phyloP scores from a whole-genome alignment of 2,113 vertebrate species.

The Vulpes lagopus region DNA sequence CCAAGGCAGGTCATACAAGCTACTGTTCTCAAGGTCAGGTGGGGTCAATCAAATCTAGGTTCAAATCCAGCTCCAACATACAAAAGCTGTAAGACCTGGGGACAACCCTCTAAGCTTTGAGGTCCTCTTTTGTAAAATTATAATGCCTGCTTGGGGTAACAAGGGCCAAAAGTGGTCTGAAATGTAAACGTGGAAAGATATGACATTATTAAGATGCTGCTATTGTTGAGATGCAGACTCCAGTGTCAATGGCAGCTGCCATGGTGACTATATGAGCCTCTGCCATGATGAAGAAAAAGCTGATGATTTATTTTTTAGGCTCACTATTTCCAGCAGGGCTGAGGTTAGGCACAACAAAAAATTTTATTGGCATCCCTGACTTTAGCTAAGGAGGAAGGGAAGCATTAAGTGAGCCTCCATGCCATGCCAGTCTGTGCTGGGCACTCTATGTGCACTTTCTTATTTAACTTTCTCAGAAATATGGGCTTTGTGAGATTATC shows the following conservation, averaged over 20 bases:
- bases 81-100: neutral
- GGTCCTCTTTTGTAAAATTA: slow-evolving; percentile 30
- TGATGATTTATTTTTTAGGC: neutral
- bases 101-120: slow-evolving; percentile 1
- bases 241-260: slow-evolving; percentile 21
- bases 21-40: neutral
- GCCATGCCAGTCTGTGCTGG: neutral
- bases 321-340: slow-evolving; percentile 43
- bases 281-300: neutral
- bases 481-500: neutral
- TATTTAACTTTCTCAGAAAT: slow-evolving; percentile 8
- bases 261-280: neutral
- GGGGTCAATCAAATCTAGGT: neutral
- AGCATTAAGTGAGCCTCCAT: neutral
- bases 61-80: slow-evolving; percentile 26
- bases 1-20: neutral
- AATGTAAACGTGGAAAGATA: slow-evolving; percentile 32
- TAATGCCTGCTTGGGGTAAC: neutral
- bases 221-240: neutral
- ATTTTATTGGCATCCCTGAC: neutral
- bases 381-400: neutral
- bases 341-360: slow-evolving; percentile 1
- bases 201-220: neutral
- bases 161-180: neutral
- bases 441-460: slow-evolving; percentile 27